Conservation (phyloP, 2,797 vertebrate genomes). For the Antennarius maculatus region DNA sequence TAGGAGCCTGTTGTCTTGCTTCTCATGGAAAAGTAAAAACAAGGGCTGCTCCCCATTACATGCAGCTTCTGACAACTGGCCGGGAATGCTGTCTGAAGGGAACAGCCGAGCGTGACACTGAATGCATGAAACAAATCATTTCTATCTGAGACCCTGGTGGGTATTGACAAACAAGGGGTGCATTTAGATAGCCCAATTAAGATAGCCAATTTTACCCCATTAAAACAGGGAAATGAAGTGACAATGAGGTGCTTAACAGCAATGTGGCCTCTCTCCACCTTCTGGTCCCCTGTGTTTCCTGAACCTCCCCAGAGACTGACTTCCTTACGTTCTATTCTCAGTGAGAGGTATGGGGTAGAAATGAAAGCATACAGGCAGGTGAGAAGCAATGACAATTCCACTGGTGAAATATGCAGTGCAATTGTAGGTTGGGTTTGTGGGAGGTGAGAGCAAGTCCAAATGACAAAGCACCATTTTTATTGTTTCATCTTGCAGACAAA, state of each 20-base stretch:
- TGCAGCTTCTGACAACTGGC: conserved; percentile 62
- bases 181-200: conserved; percentile 87
- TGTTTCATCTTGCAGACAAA: conserved; percentile 18
- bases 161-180: conserved; percentile 84
- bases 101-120: conserved; percentile 71
- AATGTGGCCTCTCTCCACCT: conserved; percentile 61
- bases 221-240: conserved; percentile 82
- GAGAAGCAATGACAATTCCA: conserved; percentile 14
- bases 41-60: conserved; percentile 71
- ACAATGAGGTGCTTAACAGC: conserved; percentile 75
- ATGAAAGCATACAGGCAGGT: conserved; percentile 45
- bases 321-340: conserved; percentile 42
- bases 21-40: conserved; percentile 62
- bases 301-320: conserved; percentile 61
- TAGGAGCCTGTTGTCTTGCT: not conserved
- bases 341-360: conserved; percentile 35
- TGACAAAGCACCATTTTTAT: conserved; percentile 26
- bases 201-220: no score
- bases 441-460: conserved; percentile 14
- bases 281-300: conserved; percentile 46
- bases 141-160: conserved; percentile 81
- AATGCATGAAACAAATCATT: conserved; percentile 84
- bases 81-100: conserved; percentile 63
- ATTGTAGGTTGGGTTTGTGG: conserved; percentile 21
- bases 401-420: conserved; percentile 49